Percentiles rank a stretch among this genome's conserved stretches.
Conservation (phyloP, 92 coral and sea anemone species). For the Metridium senile region DNA sequence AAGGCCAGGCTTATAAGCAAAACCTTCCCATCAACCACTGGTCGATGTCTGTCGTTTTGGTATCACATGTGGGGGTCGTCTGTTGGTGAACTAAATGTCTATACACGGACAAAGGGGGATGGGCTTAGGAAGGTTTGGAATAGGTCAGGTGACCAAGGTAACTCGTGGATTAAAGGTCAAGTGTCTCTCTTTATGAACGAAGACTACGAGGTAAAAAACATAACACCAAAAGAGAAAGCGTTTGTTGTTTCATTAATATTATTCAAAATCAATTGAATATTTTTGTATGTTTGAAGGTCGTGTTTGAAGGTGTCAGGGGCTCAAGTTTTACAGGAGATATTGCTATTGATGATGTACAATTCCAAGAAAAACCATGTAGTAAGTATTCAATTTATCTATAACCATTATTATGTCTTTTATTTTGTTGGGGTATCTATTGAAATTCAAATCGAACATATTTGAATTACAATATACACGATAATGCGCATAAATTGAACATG, state of each 20-base stretch:
- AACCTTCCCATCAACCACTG: slow-evolving; percentile 60
- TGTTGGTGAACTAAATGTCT: slow-evolving; percentile 61
- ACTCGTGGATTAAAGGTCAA: slow-evolving; percentile 54
- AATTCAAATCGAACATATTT: no score
- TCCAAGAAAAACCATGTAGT: slow-evolving; percentile 29
- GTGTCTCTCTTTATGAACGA: slow-evolving; percentile 36
- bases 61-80: slow-evolving; percentile 83
- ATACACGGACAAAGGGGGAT: slow-evolving; percentile 22
- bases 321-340: slow-evolving; percentile 30
- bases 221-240: no score
- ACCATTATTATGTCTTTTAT: no score
- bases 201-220: slow-evolving; percentile 63
- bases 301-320: slow-evolving; percentile 42
- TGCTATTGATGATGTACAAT: slow-evolving; percentile 41
- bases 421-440: no score
- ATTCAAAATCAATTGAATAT: no score
- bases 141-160: slow-evolving; percentile 65
- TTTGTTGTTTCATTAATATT: no score
- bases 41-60: slow-evolving; percentile 82
- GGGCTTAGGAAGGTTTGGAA: slow-evolving; percentile 50
- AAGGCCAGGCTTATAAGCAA: slow-evolving; percentile 73
- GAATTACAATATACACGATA: no score
- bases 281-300: not conserved
- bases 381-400: not conserved
- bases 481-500: no score